Conservation (phyloP, 23 tunicate genomes). For the Corella eumyota region DNA sequence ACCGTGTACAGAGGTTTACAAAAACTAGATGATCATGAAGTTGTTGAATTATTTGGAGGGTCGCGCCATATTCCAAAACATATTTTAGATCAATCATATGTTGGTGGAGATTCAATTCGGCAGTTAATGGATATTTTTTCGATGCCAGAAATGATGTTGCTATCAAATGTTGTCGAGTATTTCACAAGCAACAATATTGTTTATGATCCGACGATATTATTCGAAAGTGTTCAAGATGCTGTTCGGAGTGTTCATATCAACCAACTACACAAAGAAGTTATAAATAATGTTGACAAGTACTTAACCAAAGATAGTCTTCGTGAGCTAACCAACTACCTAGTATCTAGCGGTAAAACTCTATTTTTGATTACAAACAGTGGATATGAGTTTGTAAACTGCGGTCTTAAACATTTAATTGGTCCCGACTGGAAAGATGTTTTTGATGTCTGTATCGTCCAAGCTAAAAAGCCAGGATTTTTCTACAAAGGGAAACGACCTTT, state of each 20-base stretch:
- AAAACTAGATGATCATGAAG: slow-evolving; percentile 34
- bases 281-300: slow-evolving; percentile 41
- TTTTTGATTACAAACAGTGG: slow-evolving; percentile 89
- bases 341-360: slow-evolving; percentile 34
- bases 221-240: slow-evolving; percentile 60
- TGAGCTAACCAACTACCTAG: slow-evolving; percentile 28
- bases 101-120: slow-evolving; percentile 44
- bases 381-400: slow-evolving; percentile 58
- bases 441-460: slow-evolving; percentile 89
- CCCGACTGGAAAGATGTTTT: slow-evolving; percentile 89
- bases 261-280: slow-evolving; percentile 46
- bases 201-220: slow-evolving; percentile 63
- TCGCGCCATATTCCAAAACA: slow-evolving; percentile 70
- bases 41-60: slow-evolving; percentile 19
- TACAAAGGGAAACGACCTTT: slow-evolving; percentile 40
- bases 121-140: slow-evolving; percentile 86
- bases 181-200: slow-evolving; percentile 30
- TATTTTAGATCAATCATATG: slow-evolving; percentile 66
- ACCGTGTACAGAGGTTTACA: slow-evolving; percentile 56
- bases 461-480: slow-evolving; percentile 92
- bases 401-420: slow-evolving; percentile 70
- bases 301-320: slow-evolving; percentile 39
- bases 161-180: slow-evolving; percentile 79
- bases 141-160: slow-evolving; percentile 89
- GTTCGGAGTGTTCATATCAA: slow-evolving; percentile 63